Conservation (phyloP, 92 coral and sea anemone species). For the Montipora capitata region DNA sequence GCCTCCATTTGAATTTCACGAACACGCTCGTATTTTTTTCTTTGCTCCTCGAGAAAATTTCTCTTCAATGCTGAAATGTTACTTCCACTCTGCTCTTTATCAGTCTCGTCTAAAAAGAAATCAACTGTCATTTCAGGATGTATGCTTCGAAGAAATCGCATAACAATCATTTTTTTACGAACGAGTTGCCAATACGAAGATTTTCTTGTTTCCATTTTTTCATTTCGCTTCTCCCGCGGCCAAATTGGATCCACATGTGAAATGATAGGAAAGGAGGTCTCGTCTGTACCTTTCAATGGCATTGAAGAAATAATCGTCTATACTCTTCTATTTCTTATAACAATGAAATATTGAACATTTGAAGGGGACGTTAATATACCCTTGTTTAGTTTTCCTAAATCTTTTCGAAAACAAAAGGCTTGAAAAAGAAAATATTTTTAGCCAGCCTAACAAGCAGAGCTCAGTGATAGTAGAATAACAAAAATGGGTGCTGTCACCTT, state of each 20-base stretch:
- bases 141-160: slow-evolving; percentile 57
- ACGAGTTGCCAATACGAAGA: slow-evolving; percentile 42
- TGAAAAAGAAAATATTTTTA: not conserved
- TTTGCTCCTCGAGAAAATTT: slow-evolving; percentile 27
- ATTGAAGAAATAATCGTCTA: not conserved
- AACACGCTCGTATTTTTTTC: slow-evolving; percentile 9
- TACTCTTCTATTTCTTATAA: slow-evolving; percentile 12
- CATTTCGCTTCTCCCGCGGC: slow-evolving; percentile 52
- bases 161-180: slow-evolving; percentile 48
- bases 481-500: no score
- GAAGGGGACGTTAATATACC: slow-evolving; percentile 18
- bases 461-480: no score
- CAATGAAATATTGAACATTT: not conserved
- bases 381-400: slow-evolving; percentile 28
- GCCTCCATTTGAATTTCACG: slow-evolving; percentile 44
- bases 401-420: not conserved
- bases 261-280: slow-evolving; percentile 27
- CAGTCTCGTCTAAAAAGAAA: not conserved
- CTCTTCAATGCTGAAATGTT: slow-evolving; percentile 19
- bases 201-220: slow-evolving; percentile 15
- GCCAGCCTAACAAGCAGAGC: not conserved
- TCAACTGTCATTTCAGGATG: slow-evolving; percentile 18
- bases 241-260: slow-evolving; percentile 71
- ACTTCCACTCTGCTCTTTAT: not conserved
- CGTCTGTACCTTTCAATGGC: not conserved